phyloP scores from a whole-genome alignment of 2,888 invertebrate species.

The Yponomeuta evonymella region DNA sequence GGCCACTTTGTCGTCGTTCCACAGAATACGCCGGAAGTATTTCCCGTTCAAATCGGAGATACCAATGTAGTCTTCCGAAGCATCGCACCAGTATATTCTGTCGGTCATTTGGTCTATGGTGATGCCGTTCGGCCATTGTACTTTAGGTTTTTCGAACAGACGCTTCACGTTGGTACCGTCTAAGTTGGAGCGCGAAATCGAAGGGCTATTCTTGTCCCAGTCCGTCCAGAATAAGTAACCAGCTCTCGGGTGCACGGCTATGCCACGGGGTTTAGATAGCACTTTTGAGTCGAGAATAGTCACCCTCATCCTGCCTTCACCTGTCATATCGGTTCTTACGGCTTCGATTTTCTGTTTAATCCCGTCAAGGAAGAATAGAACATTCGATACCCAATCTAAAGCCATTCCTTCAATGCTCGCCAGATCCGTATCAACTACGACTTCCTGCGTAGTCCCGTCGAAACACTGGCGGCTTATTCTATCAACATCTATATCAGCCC shows the following conservation, averaged over 20 bases:
- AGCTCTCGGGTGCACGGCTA: conserved; percentile 88
- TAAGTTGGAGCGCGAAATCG: conserved; percentile 85
- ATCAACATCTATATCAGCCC: conserved; percentile 89
- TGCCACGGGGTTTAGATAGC: conserved; percentile 85
- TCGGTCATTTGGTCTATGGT: conserved; percentile 89
- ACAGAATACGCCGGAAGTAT: conserved; percentile 79
- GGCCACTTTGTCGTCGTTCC: conserved; percentile 79
- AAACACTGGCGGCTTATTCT: conserved; percentile 87
- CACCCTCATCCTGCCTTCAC: conserved; percentile 81
- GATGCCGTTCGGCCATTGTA: conserved; percentile 92
- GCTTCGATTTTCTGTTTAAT: conserved; percentile 87
- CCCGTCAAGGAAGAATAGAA: conserved; percentile 92
- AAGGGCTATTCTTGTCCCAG: conserved; percentile 87
- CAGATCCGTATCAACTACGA: conserved; percentile 83
- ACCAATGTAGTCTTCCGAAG: conserved; percentile 86
- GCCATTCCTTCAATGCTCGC: conserved; percentile 92
- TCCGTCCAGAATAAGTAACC: conserved; percentile 92
- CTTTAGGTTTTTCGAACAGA: conserved; percentile 79
- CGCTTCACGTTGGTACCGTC: conserved; percentile 83
- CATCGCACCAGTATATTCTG: conserved; percentile 92
- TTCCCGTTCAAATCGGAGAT: conserved; percentile 84
- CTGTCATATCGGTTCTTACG: conserved; percentile 79
- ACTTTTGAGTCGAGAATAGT: conserved; percentile 82
- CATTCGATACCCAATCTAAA: conserved; percentile 90
- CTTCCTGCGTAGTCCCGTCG: conserved; percentile 79